Base-by-base conservation (phyloP, 1,140 invertebrate genomes). In the Bathynomus jamesi region DNA sequence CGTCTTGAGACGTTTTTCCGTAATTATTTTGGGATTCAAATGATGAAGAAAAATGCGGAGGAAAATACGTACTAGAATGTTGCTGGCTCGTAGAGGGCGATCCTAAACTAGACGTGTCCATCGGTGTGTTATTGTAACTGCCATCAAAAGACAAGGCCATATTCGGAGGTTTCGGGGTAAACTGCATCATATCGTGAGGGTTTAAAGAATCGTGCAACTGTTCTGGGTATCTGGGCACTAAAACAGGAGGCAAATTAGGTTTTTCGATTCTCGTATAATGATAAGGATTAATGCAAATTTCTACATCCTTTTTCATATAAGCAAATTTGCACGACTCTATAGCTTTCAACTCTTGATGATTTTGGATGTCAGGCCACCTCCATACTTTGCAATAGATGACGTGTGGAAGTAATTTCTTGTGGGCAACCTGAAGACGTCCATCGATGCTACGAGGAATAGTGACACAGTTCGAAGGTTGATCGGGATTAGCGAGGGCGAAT, bases 281-380 rank as follows among this genome's bases (percentile, higher is more conserved):
- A 81, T 96, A 97, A 76, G 95, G 94, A 84, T 97, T 97, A 62
- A 97, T 89, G 84, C 95, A 98, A 74, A 96, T 92, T 82, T 95
- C 91, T 82, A 95, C 93, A 79, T 90, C 88, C 83, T 94, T 95
- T 78, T 92, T 84, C 77, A 90, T 89, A 82, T 93, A 96, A 0
- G 93, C 90, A 85, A 89, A 95, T 81, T 94, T 89, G 82, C 95
- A 98, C 80, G 91, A 88, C 71, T 96, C 92, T 25, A 95, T 86
- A 4, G 93, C 88, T 80, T 91, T 89, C 69, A 98, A 83, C 86
- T 98, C 95, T 87, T 97, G 94, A 81, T 98, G 94, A 75, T 91
- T 93, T 81, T 95, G 91, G 61, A 98, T 84, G 84, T 98, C 94
- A 40, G 95, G 95, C 94, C 94, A 98, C 72, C 96, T 90, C 94